Percentiles rank a stretch among this genome's conserved stretches.
Evolutionary conservation across 2,888 invertebrate species (phyloP).

Genomic region (Calliphora vomitoria): DNA sequence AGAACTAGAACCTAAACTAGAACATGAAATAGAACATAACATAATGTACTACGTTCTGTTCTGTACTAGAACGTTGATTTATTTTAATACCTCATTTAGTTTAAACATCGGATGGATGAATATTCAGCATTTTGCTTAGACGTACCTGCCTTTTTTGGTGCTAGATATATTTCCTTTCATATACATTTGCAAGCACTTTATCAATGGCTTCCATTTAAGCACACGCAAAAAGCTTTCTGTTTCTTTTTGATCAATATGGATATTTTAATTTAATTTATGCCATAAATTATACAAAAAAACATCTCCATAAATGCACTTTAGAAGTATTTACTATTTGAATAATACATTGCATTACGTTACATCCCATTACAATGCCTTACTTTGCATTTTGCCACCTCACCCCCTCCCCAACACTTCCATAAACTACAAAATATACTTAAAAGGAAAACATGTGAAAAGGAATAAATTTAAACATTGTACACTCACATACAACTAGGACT

Average conservation of each 20-base stretch:
- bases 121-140: no score
- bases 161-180: no score
- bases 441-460: constrained; percentile 27
- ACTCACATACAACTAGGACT: background rate
- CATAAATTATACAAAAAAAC: constrained; percentile 68
- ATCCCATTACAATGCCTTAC: constrained; percentile 27
- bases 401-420: background rate
- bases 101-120: no score
- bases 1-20: no score
- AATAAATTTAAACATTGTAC: constrained; percentile 44
- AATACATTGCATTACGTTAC: constrained; percentile 48
- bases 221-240: background rate
- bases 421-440: background rate
- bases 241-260: constrained; percentile 53
- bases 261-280: constrained; percentile 71
- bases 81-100: no score
- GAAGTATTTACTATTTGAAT: constrained; percentile 54
- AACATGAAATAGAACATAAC: no score
- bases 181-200: background rate
- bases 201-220: constrained; percentile 9
- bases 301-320: constrained; percentile 61
- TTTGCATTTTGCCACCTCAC: background rate
- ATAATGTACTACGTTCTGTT: no score
- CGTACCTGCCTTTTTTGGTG: no score
- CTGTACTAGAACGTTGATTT: no score